phyloP scores from a whole-genome alignment of 1,140 invertebrate species.

The Tetragnatha versicolor region DNA sequence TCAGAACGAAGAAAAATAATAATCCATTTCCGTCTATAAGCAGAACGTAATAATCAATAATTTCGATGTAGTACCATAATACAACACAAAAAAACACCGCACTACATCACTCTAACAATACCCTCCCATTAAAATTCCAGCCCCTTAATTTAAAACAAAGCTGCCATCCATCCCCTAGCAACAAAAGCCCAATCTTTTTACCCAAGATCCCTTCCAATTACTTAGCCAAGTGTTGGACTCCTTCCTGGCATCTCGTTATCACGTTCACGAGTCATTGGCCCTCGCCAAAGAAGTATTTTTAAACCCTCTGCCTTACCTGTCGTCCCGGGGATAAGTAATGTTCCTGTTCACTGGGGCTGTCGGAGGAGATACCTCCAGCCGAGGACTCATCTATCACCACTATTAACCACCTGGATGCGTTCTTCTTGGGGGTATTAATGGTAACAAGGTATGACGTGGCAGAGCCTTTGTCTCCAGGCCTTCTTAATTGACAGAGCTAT shows the following conservation, averaged over 20 bases:
- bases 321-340: constrained; percentile 40
- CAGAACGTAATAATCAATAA: too few species aligned
- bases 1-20: too few species aligned
- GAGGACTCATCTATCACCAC: constrained; percentile 38
- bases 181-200: too few species aligned
- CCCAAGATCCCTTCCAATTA: constrained; percentile 9
- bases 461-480: neutral
- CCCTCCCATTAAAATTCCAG: too few species aligned
- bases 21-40: too few species aligned
- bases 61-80: too few species aligned
- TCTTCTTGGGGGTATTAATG: constrained; percentile 27
- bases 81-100: too few species aligned
- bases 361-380: constrained; percentile 44
- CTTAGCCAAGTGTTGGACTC: neutral
- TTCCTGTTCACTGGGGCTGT: constrained; percentile 34
- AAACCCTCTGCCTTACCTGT: constrained; percentile 41
- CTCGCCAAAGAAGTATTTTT: constrained; percentile 48
- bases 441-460: constrained; percentile 45
- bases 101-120: too few species aligned
- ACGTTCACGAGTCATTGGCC: constrained; percentile 50
- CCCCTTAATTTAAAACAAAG: too few species aligned
- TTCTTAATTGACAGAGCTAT: constrained; percentile 18
- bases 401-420: constrained; percentile 47
- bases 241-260: constrained; percentile 43
- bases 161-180: too few species aligned